A percentile compares a stretch with the other conserved stretches of the same genome.
These are phyloP conservation scores for Antheraea assamensis DNA, from an alignment of 2,888 invertebrate species.

Conservation along the genomic window DNA sequence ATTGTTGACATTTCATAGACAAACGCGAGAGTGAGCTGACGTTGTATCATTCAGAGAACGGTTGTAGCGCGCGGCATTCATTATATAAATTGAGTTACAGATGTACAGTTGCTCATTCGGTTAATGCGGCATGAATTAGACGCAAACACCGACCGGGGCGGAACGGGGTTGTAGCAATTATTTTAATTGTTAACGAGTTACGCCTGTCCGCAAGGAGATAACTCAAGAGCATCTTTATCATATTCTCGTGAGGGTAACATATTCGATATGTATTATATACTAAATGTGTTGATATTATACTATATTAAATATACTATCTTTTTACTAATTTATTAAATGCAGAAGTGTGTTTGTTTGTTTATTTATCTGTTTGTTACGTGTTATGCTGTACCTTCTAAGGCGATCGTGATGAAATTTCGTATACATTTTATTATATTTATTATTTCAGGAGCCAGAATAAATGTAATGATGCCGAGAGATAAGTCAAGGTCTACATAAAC, in stretches of 20 bases:
- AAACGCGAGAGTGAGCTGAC: conserved; percentile 61
- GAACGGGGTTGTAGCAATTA: neutral
- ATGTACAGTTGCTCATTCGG: conserved; percentile 68
- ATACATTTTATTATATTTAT: too few species aligned
- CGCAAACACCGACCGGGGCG: conserved; percentile 51
- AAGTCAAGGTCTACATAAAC: too few species aligned
- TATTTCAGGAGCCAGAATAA: too few species aligned
- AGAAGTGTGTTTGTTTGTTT: too few species aligned
- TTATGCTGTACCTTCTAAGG: too few species aligned
- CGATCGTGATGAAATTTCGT: too few species aligned
- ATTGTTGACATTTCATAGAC: conserved; percentile 65
- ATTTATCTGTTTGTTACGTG: too few species aligned
- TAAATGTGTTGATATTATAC: too few species aligned
- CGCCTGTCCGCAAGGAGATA: conserved; percentile 2
- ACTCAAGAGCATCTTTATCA: neutral
- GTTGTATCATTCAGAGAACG: conserved; percentile 51
- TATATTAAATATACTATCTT: too few species aligned
- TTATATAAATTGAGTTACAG: conserved; percentile 78
- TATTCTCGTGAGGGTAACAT: neutral
- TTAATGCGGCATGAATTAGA: conserved; percentile 74
- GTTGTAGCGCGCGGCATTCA: conserved; percentile 70
- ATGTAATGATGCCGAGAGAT: too few species aligned
- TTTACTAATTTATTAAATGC: too few species aligned
- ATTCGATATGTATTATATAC: neutral
- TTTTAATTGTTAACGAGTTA: conserved; percentile 14